Conservation (phyloP, 2,888 invertebrate genomes). For the Idaea biselata region DNA sequence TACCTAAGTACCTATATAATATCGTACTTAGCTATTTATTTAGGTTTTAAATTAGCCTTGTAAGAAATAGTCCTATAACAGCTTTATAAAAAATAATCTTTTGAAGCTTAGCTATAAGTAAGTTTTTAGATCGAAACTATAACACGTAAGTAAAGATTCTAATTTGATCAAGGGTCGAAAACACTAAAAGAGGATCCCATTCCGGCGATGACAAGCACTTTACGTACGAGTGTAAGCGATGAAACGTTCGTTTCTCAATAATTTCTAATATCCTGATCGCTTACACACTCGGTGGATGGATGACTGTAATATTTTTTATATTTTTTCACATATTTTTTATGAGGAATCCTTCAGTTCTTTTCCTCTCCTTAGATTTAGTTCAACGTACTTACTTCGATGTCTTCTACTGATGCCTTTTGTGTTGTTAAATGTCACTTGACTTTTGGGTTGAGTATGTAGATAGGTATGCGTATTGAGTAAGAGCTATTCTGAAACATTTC, state of each 20-base stretch:
- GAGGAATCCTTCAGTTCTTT: not conserved
- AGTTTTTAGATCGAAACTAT: not conserved
- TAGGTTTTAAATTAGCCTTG: too few species aligned
- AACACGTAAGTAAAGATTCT: not conserved
- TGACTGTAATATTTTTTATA: not conserved
- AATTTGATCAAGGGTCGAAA: not conserved
- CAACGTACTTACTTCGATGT: not conserved
- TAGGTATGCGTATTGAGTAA: not conserved
- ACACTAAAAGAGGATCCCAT: not conserved
- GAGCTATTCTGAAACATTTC: not conserved
- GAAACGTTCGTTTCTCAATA: constrained; percentile 1
- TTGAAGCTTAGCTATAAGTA: too few species aligned
- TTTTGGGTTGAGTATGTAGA: not conserved
- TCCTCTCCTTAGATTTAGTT: not conserved
- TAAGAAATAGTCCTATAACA: too few species aligned
- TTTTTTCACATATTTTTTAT: not conserved
- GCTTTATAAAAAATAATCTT: too few species aligned
- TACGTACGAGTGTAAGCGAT: not conserved
- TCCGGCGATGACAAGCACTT: not conserved
- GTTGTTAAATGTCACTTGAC: not conserved
- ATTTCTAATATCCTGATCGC: not conserved
- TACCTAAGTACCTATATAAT: too few species aligned
- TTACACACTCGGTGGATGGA: not conserved
- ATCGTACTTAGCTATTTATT: too few species aligned
- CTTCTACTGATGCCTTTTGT: not conserved